A percentile compares a stretch with the other conserved stretches of the same genome.
These are phyloP conservation scores for Ips nitidus DNA, from an alignment of 1,140 invertebrate species.

Conservation along the genomic window DNA sequence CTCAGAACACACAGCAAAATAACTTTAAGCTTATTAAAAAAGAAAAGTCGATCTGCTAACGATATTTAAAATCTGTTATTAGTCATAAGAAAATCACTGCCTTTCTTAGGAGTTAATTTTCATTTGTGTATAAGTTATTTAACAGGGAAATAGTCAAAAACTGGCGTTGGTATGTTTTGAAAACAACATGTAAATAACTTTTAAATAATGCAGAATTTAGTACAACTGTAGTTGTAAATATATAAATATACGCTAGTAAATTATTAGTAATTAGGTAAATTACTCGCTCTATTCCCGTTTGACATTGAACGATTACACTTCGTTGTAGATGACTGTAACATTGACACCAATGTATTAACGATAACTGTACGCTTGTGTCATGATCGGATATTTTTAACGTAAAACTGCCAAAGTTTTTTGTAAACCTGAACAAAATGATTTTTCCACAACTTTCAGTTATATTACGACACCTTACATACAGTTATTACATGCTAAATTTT, in stretches of 20 bases:
- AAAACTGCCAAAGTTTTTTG: no score
- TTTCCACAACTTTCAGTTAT: no score
- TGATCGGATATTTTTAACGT: no score
- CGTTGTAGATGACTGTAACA: neutral
- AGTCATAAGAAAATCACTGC: conserved; percentile 39
- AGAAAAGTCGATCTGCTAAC: no score
- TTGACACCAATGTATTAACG: no score
- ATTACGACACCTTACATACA: no score
- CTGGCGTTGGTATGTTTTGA: conserved; percentile 16
- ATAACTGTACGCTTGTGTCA: no score
- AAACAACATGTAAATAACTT: conserved; percentile 26
- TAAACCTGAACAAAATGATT: no score
- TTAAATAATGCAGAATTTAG: conserved; percentile 33
- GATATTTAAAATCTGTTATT: conserved; percentile 15
- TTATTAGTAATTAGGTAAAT: conserved; percentile 38
- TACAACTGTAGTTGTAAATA: conserved; percentile 40
- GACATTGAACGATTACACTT: conserved; percentile 13
- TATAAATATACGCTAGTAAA: conserved; percentile 24
- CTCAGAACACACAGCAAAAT: no score
- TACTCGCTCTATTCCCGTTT: conserved; percentile 39
- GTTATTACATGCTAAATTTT: no score
- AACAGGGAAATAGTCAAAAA: conserved; percentile 3
- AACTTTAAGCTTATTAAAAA: no score
- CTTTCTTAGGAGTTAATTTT: conserved; percentile 32
- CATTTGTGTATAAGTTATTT: conserved; percentile 40